These are phyloP conservation scores for Acheta domesticus DNA, from an alignment of 2,888 invertebrate genomes.

Conservation along the genomic window DNA sequence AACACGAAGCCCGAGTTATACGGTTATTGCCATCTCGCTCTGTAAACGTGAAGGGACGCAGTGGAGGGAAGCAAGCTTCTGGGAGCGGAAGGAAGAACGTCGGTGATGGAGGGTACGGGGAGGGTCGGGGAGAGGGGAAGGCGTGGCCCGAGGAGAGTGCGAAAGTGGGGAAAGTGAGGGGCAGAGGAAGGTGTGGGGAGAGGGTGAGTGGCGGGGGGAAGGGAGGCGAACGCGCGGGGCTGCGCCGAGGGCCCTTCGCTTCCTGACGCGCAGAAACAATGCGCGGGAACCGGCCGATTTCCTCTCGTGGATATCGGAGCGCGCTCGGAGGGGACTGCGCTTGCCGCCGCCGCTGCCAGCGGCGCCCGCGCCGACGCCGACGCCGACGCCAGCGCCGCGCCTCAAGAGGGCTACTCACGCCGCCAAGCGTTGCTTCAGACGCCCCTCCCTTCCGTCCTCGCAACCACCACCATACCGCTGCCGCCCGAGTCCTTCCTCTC, in stretches of 20 bases:
- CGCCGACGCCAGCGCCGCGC: no score
- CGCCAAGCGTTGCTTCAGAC: no score
- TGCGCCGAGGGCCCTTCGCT: background rate
- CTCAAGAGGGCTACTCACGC: no score
- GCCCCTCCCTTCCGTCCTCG: no score
- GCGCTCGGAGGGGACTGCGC: background rate
- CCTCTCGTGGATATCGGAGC: background rate
- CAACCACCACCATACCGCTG: no score
- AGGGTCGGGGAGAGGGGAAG: background rate
- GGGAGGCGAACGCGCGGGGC: background rate
- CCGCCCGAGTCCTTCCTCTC: no score
- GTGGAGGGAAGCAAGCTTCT: background rate
- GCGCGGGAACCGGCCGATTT: background rate
- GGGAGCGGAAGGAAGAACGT: background rate
- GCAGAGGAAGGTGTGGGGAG: background rate
- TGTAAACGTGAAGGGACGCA: no score
- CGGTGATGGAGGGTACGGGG: background rate
- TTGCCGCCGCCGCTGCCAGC: background rate
- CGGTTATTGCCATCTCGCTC: no score
- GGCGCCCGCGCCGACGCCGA: no score
- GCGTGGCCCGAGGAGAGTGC: background rate
- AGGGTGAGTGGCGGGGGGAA: background rate
- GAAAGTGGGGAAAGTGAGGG: background rate
- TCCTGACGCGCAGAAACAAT: slow-evolving; percentile 5
- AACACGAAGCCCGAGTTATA: no score